phyloP scores from a whole-genome alignment of 2,797 vertebrate genomes.

The Cetoscarus ocellatus region DNA sequence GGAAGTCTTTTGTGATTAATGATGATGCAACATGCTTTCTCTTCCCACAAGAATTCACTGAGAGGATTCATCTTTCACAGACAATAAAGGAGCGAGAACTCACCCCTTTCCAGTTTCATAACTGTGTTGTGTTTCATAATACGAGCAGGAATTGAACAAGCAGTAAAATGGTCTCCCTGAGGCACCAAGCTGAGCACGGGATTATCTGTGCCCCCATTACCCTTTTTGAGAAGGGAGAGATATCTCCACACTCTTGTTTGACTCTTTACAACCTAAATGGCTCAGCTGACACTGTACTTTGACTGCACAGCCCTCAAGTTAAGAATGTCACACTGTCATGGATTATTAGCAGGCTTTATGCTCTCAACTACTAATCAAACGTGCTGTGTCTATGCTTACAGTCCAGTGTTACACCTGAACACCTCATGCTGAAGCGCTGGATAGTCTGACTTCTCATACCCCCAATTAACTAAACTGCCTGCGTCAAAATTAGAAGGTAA shows the following conservation, averaged over 20 bases:
- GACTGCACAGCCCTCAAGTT: conserved; percentile 18
- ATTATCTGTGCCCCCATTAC: conserved; percentile 74
- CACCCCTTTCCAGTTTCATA: conserved; percentile 61
- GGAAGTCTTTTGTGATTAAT: conserved; percentile 24
- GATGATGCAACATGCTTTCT: conserved; percentile 23
- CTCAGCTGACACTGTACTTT: conserved; percentile 16
- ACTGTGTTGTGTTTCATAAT: conserved; percentile 70
- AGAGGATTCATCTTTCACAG: conserved; percentile 34
- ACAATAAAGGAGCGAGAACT: conserved; percentile 47
- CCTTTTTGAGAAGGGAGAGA: conserved; percentile 61
- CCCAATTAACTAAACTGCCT: not conserved
- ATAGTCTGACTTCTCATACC: not conserved
- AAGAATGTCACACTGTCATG: conserved; percentile 24
- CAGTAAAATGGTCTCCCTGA: conserved; percentile 60
- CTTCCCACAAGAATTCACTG: conserved; percentile 29
- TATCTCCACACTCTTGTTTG: conserved; percentile 57
- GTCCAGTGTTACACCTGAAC: not conserved
- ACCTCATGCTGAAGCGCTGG: not conserved
- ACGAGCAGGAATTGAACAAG: conserved; percentile 61
- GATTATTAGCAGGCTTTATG: conserved; percentile 36
- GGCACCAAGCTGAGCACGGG: conserved; percentile 59
- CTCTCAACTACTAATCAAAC: conserved; percentile 19
- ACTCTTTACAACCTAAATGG: conserved; percentile 35
- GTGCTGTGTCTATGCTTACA: not conserved
- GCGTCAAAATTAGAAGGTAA: not conserved